phyloP scores from a whole-genome alignment of 2,797 vertebrate species.

The Cossypha caffra region DNA sequence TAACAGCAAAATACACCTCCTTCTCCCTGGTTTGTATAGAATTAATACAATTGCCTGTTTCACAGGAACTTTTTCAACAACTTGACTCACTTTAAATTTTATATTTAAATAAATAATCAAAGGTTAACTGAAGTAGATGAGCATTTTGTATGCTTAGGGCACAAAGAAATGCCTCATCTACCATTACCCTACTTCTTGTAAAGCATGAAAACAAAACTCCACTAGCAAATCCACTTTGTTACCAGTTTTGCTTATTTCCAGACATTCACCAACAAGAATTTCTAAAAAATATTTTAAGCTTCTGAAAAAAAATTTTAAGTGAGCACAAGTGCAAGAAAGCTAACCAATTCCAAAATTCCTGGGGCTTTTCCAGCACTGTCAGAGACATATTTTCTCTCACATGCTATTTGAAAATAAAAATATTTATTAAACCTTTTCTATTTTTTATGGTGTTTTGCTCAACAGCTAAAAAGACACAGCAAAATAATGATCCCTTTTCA shows the following conservation, averaged over 20 bases:
- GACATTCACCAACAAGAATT: neutral
- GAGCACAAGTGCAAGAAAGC: constrained; percentile 66
- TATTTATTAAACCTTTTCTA: constrained; percentile 40
- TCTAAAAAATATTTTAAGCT: neutral
- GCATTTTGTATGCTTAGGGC: neutral
- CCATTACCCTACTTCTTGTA: constrained; percentile 21
- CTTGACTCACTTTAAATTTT: constrained; percentile 54
- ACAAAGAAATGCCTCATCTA: constrained; percentile 30
- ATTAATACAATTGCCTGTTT: constrained; percentile 57
- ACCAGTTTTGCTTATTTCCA: neutral
- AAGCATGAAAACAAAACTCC: constrained; percentile 53
- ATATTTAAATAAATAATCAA: constrained; percentile 71
- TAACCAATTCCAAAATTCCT: constrained; percentile 55
- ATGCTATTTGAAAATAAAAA: constrained; percentile 66
- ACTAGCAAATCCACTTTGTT: constrained; percentile 33
- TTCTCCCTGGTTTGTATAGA: neutral
- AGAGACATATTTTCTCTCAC: constrained; percentile 40
- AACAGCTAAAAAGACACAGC: constrained; percentile 55
- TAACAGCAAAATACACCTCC: constrained; percentile 35
- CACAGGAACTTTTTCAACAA: constrained; percentile 63
- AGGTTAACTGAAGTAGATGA: neutral
- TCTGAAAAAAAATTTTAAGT: constrained; percentile 43
- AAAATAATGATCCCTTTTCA: constrained; percentile 54
- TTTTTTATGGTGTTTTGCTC: constrained; percentile 38
- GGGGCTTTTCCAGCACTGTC: constrained; percentile 49